phyloP scores from a whole-genome alignment of 2,113 vertebrate genomes.

The Sinocyclocheilus rhinocerous region DNA sequence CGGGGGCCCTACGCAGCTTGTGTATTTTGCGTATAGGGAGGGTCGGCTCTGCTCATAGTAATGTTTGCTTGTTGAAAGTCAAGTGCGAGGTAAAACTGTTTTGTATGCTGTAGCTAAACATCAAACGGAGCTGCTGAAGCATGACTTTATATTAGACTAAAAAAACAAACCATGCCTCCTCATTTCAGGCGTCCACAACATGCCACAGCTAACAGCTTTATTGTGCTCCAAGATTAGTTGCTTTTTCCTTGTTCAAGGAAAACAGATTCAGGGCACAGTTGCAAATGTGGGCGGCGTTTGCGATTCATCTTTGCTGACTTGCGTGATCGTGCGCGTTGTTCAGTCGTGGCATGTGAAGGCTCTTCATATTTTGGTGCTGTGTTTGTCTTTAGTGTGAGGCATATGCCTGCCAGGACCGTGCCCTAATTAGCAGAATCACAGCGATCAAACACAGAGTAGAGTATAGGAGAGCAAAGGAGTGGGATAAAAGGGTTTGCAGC shows the following conservation, averaged over 20 bases:
- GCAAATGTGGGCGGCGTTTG: conserved; percentile 31
- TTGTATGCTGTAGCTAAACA: not conserved
- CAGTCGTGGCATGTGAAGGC: conserved; percentile 62
- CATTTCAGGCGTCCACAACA: not conserved
- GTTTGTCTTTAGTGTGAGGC: conserved; percentile 70
- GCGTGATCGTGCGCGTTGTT: conserved; percentile 20
- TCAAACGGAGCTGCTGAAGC: not conserved
- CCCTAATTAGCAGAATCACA: conserved; percentile 77
- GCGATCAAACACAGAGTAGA: conserved; percentile 75
- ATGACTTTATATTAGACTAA: not conserved
- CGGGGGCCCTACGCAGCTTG: no score
- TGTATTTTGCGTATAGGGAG: no score
- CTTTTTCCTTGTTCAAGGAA: conserved; percentile 9
- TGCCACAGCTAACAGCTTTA: not conserved
- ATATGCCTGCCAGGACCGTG: conserved; percentile 73
- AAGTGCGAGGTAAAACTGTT: not conserved
- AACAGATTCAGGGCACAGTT: conserved; percentile 23
- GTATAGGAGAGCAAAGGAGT: conserved; percentile 71
- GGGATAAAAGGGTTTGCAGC: conserved; percentile 71
- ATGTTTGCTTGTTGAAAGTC: not conserved
- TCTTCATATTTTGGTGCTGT: conserved; percentile 55
- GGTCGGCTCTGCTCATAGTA: not conserved
- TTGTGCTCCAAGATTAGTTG: conserved; percentile 24
- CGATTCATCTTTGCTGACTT: conserved; percentile 66
- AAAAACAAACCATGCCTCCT: not conserved